Percentiles rank a stretch among this genome's conserved stretches.
phyloP scores from a whole-genome alignment of 2,797 vertebrate species.

The Loriculus beryllinus region DNA sequence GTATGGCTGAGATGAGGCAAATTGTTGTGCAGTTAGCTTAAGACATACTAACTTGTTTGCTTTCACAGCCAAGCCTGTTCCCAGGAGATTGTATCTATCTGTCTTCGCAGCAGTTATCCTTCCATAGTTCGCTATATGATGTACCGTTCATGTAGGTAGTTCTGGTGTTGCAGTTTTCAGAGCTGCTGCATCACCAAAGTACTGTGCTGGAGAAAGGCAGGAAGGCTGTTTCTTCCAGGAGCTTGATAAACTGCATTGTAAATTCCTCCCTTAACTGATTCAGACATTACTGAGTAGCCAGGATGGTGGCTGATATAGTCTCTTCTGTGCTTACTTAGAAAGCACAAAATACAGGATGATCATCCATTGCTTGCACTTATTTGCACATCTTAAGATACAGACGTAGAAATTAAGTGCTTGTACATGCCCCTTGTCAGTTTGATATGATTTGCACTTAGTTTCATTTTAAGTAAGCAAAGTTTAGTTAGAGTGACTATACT shows the following conservation, averaged over 20 bases:
- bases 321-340: background rate
- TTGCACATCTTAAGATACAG: background rate
- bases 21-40: background rate
- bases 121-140: rapidly evolving
- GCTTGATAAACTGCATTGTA: conserved; percentile 3
- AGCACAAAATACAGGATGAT: background rate
- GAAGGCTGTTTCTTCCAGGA: background rate
- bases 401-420: background rate
- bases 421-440: rapidly evolving
- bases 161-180: background rate
- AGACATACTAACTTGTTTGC: background rate
- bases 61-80: background rate
- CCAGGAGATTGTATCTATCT: background rate
- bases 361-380: background rate
- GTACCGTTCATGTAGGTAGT: rapidly evolving
- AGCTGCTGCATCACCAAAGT: background rate
- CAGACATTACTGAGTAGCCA: conserved; percentile 12
- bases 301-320: background rate
- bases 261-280: conserved; percentile 48
- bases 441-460: background rate
- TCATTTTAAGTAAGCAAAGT: background rate
- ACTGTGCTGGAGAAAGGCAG: background rate
- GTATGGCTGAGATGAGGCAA: background rate
- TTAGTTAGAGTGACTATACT: background rate
- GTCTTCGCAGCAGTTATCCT: background rate